These are phyloP conservation scores for Watsonalla cultraria DNA, from an alignment of 2,888 invertebrate species.

Conservation along the genomic window DNA sequence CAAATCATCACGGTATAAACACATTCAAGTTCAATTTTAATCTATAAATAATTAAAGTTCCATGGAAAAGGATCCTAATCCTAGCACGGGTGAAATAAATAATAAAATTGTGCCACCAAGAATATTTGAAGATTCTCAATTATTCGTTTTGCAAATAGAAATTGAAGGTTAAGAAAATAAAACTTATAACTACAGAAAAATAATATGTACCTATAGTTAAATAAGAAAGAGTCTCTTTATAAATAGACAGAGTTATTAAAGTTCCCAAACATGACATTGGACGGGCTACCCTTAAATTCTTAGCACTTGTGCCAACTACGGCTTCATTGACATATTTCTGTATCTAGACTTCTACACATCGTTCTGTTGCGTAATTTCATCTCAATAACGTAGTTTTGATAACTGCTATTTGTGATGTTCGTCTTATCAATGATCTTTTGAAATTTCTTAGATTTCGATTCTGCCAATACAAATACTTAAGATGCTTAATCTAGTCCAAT, in stretches of 20 bases:
- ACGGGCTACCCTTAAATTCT: conserved; percentile 41
- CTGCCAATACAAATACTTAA: background rate
- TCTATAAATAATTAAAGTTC: no score
- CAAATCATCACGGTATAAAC: no score
- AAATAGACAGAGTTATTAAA: background rate
- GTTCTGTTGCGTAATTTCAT: conserved; percentile 33
- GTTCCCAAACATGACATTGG: conserved; percentile 37
- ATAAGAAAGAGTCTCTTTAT: background rate
- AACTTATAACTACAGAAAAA: no score
- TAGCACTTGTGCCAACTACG: conserved; percentile 42
- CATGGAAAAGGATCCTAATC: no score
- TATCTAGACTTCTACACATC: conserved; percentile 33
- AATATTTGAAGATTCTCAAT: no score
- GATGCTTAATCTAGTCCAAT: background rate
- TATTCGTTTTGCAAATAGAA: no score
- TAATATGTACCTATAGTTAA: no score
- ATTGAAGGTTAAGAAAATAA: no score
- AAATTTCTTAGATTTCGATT: background rate
- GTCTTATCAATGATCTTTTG: background rate
- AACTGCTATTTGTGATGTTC: background rate
- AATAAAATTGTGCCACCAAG: no score
- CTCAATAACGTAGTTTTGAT: background rate
- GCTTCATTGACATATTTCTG: conserved; percentile 57
- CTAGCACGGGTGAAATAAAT: no score
- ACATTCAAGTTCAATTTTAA: no score